phyloP scores from a whole-genome alignment of 2,797 vertebrate species.

The Arrhamphus sclerolepis region DNA sequence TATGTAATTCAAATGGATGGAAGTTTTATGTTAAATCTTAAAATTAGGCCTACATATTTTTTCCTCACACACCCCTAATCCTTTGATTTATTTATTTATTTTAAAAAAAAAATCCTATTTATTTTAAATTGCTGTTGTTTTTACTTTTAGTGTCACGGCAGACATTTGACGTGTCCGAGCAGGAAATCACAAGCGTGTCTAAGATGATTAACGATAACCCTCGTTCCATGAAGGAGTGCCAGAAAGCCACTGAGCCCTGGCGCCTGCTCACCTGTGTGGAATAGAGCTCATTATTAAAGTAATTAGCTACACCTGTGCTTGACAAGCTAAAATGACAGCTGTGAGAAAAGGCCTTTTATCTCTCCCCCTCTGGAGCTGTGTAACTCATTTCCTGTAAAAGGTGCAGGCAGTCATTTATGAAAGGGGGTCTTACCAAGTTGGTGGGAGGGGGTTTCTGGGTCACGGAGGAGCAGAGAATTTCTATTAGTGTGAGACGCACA shows the following conservation, averaged over 20 bases:
- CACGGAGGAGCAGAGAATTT: constrained; percentile 7
- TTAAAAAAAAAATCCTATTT: neutral
- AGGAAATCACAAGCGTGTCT: constrained; percentile 27
- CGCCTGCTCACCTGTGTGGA: constrained; percentile 12
- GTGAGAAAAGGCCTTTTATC: constrained; percentile 17
- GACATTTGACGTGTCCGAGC: constrained; percentile 27
- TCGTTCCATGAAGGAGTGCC: constrained; percentile 18
- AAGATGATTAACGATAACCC: constrained; percentile 28
- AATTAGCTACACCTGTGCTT: constrained; percentile 41
- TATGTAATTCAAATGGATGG: too few relatives aligned
- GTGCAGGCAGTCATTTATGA: constrained; percentile 36
- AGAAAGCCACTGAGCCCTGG: constrained; percentile 15
- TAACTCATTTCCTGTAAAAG: constrained; percentile 32
- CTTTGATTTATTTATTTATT: too few relatives aligned
- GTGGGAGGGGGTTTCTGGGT: constrained; percentile 23
- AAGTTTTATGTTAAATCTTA: too few relatives aligned
- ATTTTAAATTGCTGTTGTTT: neutral
- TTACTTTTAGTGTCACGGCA: neutral
- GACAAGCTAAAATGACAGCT: constrained; percentile 39
- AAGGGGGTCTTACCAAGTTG: constrained; percentile 16
- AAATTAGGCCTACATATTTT: too few relatives aligned
- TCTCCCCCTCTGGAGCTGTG: constrained; percentile 2
- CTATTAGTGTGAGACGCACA: constrained; percentile 10
- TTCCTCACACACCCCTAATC: too few relatives aligned
- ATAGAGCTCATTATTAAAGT: constrained; percentile 31